Evolutionary conservation across 2,888 invertebrate species (phyloP).

Genomic region (Drosophila diplacantha): DNA sequence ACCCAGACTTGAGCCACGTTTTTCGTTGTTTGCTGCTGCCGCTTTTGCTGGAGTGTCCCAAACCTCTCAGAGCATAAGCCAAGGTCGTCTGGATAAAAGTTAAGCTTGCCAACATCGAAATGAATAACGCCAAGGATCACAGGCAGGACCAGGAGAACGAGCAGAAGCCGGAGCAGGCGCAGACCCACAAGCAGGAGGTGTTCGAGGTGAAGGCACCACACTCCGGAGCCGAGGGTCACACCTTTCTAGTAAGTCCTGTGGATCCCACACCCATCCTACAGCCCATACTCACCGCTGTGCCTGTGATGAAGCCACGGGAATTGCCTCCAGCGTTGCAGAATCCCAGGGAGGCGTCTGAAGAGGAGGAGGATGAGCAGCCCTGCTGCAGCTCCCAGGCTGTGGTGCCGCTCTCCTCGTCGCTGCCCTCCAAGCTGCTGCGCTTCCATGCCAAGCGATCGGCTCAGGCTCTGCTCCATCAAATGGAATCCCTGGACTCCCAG

Average conservation of each 20-base stretch:
- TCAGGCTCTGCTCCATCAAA: conserved; percentile 65
- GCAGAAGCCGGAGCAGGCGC: not conserved
- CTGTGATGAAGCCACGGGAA: conserved; percentile 47
- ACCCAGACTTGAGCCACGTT: conserved; percentile 31
- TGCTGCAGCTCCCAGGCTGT: conserved; percentile 67
- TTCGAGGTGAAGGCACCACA: conserved; percentile 61
- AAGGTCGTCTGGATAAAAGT: conserved; percentile 10
- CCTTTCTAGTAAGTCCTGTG: conserved; percentile 70
- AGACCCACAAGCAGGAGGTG: conserved; percentile 35
- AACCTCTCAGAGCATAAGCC: conserved; percentile 63
- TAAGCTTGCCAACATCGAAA: not conserved
- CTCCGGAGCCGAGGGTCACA: conserved; percentile 58
- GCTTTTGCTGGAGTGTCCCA: conserved; percentile 59
- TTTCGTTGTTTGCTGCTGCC: conserved; percentile 9
- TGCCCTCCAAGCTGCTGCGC: conserved; percentile 75
- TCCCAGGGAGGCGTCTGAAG: not conserved
- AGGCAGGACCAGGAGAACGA: not conserved
- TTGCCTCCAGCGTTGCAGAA: not conserved
- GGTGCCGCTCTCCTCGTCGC: conserved; percentile 75
- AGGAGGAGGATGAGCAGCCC: conserved; percentile 48
- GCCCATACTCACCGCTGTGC: conserved; percentile 63
- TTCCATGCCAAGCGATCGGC: conserved; percentile 74
- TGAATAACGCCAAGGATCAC: conserved; percentile 18
- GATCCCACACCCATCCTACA: conserved; percentile 19
- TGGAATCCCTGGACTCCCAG: conserved; percentile 69